Base-by-base conservation (phyloP, 2,797 vertebrate genomes). In the Tachyglossus aculeatus region DNA sequence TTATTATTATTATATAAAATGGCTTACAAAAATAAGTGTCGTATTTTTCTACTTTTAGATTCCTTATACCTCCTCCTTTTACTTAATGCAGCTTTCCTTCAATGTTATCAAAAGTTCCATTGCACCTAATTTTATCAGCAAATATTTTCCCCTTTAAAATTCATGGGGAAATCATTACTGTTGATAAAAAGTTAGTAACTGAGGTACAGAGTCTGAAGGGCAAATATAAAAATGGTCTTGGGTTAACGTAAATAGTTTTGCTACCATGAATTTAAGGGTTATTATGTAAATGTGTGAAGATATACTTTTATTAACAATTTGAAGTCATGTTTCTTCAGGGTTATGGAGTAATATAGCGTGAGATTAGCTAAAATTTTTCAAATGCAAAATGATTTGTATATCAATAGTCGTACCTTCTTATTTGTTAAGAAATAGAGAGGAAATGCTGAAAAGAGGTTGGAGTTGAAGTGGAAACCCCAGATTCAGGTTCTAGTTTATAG, bases 231-330 rank as follows among this genome's bases (percentile, higher is more conserved):
- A 18, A 39, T 61, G 53, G 31, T 48, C 18, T 71, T 24, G 66
- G 58, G 41, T 62, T 78, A 71, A 68, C 74, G 68, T 68, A 75
- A 71, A 43, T 81, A 51, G 43, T 73, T 85, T 78, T 71, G 31
- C 62, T 63, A 69, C 59, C 43, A 66, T 63, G 78, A 77, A 78
- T 44, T 51, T 40, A 66, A 73, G 53, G 52, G n/a, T n/a, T n/a
- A 53, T 64, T 80, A 54, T 45, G 19, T 58, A 53, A 76, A 81
- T 67, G 73, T 83, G 76, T 76, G 68, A 80, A 85, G 75, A 36
- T 31, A 10, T 83, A 80, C 78, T 78, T 85, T 83, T 76, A 76
- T 81, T 76, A 74, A 69, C 66, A 67, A 67, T 78, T 61, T 54
- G 50, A 64, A 67, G 45, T 63, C 60, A 43, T 68, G 60, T 70